phyloP scores from a whole-genome alignment of 2,888 invertebrate genomes.

The Chymomyza fuscimana region DNA sequence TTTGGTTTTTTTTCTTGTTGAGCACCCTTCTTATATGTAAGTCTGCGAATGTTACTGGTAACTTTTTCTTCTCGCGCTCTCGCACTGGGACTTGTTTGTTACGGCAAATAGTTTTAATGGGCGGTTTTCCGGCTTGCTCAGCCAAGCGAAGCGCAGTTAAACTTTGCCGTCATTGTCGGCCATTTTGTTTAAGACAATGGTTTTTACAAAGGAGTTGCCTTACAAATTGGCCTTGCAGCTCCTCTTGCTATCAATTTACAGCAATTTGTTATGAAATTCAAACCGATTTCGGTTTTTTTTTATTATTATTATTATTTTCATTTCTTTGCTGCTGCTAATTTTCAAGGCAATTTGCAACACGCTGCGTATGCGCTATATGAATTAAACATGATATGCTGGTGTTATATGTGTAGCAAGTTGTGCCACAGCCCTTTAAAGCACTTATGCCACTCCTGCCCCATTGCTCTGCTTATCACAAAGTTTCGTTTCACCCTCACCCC shows the following conservation, averaged over 20 bases:
- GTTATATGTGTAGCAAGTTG: too few species aligned
- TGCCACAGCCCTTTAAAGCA: conserved; percentile 23
- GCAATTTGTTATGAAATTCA: conserved; percentile 65
- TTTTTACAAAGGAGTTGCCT: neutral
- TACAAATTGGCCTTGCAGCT: neutral
- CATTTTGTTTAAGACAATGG: conserved; percentile 7
- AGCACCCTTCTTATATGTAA: neutral
- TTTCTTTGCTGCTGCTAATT: conserved; percentile 44
- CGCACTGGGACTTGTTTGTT: conserved; percentile 44
- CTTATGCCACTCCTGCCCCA: conserved; percentile 12
- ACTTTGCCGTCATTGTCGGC: conserved; percentile 32
- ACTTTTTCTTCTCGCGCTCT: conserved; percentile 9
- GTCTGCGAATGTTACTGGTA: neutral
- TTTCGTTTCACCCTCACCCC: neutral
- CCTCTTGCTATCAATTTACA: conserved; percentile 43
- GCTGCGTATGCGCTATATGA: conserved; percentile 55
- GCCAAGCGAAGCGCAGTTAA: conserved; percentile 23
- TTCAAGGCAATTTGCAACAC: conserved; percentile 62
- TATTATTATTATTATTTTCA: neutral
- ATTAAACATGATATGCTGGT: conserved; percentile 55
- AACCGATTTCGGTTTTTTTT: conserved; percentile 9
- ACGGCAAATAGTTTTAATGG: conserved; percentile 70
- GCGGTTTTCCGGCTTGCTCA: conserved; percentile 45
- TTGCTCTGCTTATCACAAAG: neutral
- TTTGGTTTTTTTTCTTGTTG: neutral